Conservation (phyloP, 2,113 vertebrate species). For the Rhea americana region DNA sequence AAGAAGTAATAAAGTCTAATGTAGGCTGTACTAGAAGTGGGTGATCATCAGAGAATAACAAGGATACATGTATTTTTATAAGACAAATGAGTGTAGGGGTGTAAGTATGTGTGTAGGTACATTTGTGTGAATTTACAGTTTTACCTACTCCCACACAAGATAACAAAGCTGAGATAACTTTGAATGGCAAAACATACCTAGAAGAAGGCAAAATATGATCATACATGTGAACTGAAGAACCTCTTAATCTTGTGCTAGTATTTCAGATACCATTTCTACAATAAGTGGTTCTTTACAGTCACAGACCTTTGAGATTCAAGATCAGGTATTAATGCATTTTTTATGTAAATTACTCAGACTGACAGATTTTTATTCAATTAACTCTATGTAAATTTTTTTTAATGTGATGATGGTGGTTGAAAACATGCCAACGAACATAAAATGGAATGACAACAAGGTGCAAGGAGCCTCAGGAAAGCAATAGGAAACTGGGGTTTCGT, state of each 20-base stretch:
- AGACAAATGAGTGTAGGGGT: background rate
- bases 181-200: background rate
- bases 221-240: background rate
- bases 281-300: background rate
- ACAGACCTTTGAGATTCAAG: background rate
- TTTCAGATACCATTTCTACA: background rate
- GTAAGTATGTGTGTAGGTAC: background rate
- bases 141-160: background rate
- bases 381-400: background rate
- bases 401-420: background rate
- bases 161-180: background rate
- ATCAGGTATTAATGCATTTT: background rate
- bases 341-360: background rate
- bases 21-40: background rate
- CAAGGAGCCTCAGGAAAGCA: background rate
- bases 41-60: background rate
- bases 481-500: background rate
- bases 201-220: background rate
- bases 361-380: background rate
- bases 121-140: background rate
- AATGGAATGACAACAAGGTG: background rate
- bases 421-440: background rate
- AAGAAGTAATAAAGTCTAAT: background rate
- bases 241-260: fast-evolving
- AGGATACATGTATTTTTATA: background rate